A percentile compares a stretch with the other conserved stretches of the same genome.
These are phyloP conservation scores for Hesperophylax magnus DNA, from an alignment of 1,140 invertebrate species.

Conservation along the genomic window DNA sequence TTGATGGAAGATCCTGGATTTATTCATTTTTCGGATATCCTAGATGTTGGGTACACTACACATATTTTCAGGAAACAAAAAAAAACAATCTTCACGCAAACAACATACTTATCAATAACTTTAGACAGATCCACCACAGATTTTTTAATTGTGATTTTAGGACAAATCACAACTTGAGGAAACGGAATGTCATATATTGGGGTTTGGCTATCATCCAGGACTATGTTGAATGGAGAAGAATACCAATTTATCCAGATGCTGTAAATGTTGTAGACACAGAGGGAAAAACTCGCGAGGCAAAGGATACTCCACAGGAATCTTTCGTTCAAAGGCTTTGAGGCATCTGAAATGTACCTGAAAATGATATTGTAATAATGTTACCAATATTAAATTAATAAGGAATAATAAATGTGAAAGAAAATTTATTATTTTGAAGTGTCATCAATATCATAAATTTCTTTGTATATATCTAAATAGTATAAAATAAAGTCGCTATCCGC, in stretches of 20 bases:
- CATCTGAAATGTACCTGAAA: slow-evolving; percentile 58
- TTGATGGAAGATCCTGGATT: too few relatives aligned
- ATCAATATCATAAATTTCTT: too few relatives aligned
- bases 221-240: slow-evolving; percentile 65
- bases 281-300: slow-evolving; percentile 62
- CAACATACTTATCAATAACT: slow-evolving; percentile 30
- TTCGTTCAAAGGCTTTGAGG: slow-evolving; percentile 62
- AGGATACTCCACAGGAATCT: slow-evolving; percentile 63
- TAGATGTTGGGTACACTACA: too few relatives aligned
- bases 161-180: slow-evolving; percentile 65
- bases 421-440: too few relatives aligned
- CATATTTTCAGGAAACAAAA: too few relatives aligned
- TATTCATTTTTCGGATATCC: too few relatives aligned
- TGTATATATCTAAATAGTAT: too few relatives aligned
- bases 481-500: too few relatives aligned
- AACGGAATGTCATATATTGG: slow-evolving; percentile 69
- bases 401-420: too few relatives aligned
- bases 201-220: slow-evolving; percentile 65
- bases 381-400: too few relatives aligned
- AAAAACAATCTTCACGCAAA: too few relatives aligned
- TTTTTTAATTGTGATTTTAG: slow-evolving; percentile 64
- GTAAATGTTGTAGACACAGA: slow-evolving; percentile 64
- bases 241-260: slow-evolving; percentile 63
- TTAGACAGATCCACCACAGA: slow-evolving; percentile 57
- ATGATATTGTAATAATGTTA: too few relatives aligned